Evolutionary conservation across 1,140 invertebrate species (phyloP), one percentile per base, ranked within the genome.

Genomic region (Apis florea): DNA sequence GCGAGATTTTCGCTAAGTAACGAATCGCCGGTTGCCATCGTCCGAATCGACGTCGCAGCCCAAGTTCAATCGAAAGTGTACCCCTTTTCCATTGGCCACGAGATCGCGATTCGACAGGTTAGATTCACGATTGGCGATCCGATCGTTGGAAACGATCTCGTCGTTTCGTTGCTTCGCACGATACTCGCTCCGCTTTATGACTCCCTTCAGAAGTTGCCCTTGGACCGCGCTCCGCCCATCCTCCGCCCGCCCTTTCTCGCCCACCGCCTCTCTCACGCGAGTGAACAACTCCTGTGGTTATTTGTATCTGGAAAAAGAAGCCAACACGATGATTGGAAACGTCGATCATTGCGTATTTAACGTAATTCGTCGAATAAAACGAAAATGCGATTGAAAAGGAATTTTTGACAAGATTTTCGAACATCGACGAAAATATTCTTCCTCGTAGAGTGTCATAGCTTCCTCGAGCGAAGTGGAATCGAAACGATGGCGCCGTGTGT

Each of bases 201-300:
- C 10, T 10, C 49, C 90, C 89, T 51, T 90, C 89, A 80, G 11
- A 63, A 6, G 64, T 26, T 49, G 51, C 49, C 53, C 53, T 49
- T 71, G 76, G 31, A 78, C 51, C 6, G 72, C 81, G 12, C 84
- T 87, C 1, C 88, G 85, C n/a, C 91, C 88, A 12, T 91, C 91
- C 21, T 87, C 88, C 90, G 21, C 88, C 86, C 61, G 93, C 67
- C 31, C 89, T 84, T 81, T 89, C 74, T 71, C 91, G 88, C 51
- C 82, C 86, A 80, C 84, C 51, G 81, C 66, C 71, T 83, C 71
- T 17, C 85, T 90, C 72, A 90, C 87, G 77, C 90, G 90, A 81
- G 88, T 84, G 12, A 92, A 40, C 4, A 40, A 92, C 69, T 90
- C 88, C 90, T 90, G 90, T 91, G 92, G 93, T 93, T 94, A 94